A percentile compares a stretch with the other conserved stretches of the same genome.
Conservation (phyloP, 2,888 invertebrate genomes). For the Lasioglossum oenotherae region DNA sequence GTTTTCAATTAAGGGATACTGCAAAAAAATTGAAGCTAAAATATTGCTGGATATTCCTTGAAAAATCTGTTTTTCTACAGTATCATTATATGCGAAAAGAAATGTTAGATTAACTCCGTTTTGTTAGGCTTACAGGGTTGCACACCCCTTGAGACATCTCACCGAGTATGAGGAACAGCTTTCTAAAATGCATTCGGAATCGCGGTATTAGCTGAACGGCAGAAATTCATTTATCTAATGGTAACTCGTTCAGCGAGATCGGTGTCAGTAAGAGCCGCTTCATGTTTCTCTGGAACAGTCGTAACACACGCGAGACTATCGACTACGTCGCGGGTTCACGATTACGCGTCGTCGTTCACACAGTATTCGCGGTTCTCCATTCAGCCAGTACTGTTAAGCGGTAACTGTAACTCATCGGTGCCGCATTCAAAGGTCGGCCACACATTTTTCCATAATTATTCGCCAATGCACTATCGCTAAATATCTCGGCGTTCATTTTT, state of each 20-base stretch:
- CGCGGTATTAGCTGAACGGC: conserved; percentile 9
- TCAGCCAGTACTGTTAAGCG: conserved; percentile 57
- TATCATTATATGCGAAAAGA: not conserved
- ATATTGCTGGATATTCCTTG: no score
- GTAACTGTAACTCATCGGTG: conserved; percentile 52
- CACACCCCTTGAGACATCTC: no score
- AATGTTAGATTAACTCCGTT: no score
- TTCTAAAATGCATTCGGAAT: not conserved
- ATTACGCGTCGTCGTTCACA: conserved; percentile 40
- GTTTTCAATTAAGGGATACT: no score
- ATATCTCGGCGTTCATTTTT: not conserved
- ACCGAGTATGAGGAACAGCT: not conserved
- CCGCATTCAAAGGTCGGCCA: conserved; percentile 10
- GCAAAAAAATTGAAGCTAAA: no score
- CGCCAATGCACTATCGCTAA: not conserved
- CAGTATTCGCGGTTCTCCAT: conserved; percentile 58
- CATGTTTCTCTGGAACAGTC: conserved; percentile 3
- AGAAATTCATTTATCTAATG: not conserved
- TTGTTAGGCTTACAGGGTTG: no score
- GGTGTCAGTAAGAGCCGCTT: conserved; percentile 11
- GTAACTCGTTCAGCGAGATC: conserved; percentile 6
- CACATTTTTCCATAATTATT: conserved; percentile 38
- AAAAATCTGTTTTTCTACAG: no score
- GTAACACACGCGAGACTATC: conserved; percentile 18
- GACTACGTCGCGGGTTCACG: conserved; percentile 9